Evolutionary conservation across 2,888 invertebrate genomes (phyloP).

Genomic region (Hyppa rectilinea): DNA sequence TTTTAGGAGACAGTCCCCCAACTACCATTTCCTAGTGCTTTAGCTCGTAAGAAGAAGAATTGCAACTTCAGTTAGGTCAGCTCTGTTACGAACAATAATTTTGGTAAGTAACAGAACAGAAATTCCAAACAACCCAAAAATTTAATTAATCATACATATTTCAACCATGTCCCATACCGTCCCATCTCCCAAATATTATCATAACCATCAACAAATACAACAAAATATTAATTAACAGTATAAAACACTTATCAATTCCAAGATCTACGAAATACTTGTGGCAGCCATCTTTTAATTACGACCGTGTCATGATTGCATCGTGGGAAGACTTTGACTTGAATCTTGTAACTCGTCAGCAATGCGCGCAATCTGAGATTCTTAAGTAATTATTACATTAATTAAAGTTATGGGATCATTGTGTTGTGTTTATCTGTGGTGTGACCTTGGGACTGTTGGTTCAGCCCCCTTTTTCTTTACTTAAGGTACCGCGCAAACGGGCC

Average conservation of each 20-base stretch:
- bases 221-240: slow-evolving; percentile 29
- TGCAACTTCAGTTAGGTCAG: too few species aligned
- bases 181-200: background rate
- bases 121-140: background rate
- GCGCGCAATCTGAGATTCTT: slow-evolving; percentile 14
- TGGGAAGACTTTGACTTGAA: slow-evolving; percentile 35
- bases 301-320: slow-evolving; percentile 31
- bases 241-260: slow-evolving; percentile 35
- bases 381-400: slow-evolving; percentile 42
- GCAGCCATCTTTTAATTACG: slow-evolving; percentile 19
- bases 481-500: too few species aligned
- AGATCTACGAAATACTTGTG: slow-evolving; percentile 46
- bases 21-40: too few species aligned
- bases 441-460: slow-evolving; percentile 25
- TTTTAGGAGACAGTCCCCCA: too few species aligned
- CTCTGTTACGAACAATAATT: too few species aligned
- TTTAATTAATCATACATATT: background rate
- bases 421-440: slow-evolving; percentile 12
- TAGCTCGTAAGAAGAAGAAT: too few species aligned
- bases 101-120: background rate
- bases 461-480: background rate
- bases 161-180: background rate
- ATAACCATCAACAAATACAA: slow-evolving; percentile 3
- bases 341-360: slow-evolving; percentile 33
- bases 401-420: slow-evolving; percentile 45